Evolutionary conservation across 2,113 vertebrate species (phyloP).

Genomic region (Arenaria interpres): DNA sequence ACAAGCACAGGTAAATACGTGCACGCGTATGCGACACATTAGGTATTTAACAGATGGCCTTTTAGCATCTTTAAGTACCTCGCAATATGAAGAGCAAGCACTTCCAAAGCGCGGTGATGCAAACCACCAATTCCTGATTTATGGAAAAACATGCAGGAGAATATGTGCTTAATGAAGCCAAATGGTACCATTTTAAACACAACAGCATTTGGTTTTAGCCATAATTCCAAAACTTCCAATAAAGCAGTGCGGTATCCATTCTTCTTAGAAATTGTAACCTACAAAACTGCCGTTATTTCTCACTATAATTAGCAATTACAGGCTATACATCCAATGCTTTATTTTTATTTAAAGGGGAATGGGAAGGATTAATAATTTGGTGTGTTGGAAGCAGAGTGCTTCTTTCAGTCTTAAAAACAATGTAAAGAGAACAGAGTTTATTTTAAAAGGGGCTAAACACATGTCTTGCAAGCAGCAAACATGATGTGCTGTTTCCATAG

Average conservation of each 20-base stretch:
- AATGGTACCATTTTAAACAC: not conserved
- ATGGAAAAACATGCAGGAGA: not conserved
- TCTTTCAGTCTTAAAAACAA: conserved; percentile 36
- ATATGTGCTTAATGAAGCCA: not conserved
- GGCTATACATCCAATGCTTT: not conserved
- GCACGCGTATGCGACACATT: not conserved
- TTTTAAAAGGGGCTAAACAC: conserved; percentile 69
- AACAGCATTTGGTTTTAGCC: not conserved
- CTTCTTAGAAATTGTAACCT: not conserved
- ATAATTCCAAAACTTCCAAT: not conserved
- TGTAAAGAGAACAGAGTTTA: conserved; percentile 49
- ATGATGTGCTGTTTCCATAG: conserved; percentile 77
- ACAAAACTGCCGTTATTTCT: not conserved
- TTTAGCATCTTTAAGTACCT: not conserved
- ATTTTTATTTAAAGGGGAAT: not conserved
- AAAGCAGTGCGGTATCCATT: not conserved
- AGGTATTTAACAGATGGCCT: not conserved
- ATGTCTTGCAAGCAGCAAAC: conserved; percentile 68
- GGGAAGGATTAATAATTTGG: not conserved
- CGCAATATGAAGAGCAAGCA: not conserved
- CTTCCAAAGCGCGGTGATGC: not conserved
- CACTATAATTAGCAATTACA: not conserved
- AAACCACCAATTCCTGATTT: not conserved
- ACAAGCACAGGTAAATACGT: not conserved
- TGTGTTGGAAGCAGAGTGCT: not conserved